Evolutionary conservation across 2,888 invertebrate genomes (phyloP).

Genomic region (Mesoligia furuncula): DNA sequence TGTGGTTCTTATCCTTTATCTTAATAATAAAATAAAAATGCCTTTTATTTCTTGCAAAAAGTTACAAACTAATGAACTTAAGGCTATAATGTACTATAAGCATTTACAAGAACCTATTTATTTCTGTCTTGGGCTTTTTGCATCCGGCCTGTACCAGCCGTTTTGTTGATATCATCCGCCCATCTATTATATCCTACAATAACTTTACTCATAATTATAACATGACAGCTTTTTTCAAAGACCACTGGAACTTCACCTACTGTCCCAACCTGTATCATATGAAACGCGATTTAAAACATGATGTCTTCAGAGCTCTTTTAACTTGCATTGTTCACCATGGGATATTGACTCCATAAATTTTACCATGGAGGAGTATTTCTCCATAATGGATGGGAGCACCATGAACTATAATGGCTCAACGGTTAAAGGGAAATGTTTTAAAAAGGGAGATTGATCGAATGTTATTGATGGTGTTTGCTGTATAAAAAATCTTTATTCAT

Average conservation of each 20-base stretch:
- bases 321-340: constrained; percentile 61
- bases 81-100: too few relatives aligned
- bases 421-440: constrained; percentile 52
- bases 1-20: neutral
- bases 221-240: neutral
- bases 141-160: too few relatives aligned
- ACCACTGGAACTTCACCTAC: constrained; percentile 22
- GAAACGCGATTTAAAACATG: constrained; percentile 53
- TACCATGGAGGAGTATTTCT: constrained; percentile 41
- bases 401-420: constrained; percentile 56
- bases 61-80: too few relatives aligned
- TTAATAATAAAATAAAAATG: too few relatives aligned
- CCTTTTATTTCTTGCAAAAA: too few relatives aligned
- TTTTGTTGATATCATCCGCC: too few relatives aligned
- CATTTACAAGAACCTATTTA: too few relatives aligned
- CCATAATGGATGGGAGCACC: constrained; percentile 57
- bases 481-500: constrained; percentile 32
- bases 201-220: neutral
- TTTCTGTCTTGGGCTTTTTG: too few relatives aligned
- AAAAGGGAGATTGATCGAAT: constrained; percentile 54
- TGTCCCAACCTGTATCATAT: constrained; percentile 17
- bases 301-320: constrained; percentile 61
- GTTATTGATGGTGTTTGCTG: constrained; percentile 47
- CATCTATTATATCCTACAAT: neutral
- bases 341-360: constrained; percentile 65